Conservation (phyloP, 2,797 vertebrate species). For the Linurgus olivaceus region DNA sequence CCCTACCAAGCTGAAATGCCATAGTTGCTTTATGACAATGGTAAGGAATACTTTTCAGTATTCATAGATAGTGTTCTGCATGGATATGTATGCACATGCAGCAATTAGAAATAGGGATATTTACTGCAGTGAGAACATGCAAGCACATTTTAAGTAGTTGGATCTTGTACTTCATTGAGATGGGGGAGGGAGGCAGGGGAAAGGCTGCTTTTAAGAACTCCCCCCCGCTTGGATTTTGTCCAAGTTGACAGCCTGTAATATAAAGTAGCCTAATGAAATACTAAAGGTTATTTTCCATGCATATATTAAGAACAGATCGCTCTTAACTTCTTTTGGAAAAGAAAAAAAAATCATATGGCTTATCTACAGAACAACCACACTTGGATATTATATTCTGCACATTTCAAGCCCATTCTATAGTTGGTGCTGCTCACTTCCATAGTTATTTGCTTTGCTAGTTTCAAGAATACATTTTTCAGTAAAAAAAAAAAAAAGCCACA, state of each 20-base stretch:
- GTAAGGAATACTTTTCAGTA: background rate
- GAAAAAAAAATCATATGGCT: background rate
- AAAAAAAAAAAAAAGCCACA: background rate
- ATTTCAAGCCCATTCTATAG: background rate
- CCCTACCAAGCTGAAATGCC: background rate
- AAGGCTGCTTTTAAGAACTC: background rate
- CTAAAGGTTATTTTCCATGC: background rate
- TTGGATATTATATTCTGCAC: background rate
- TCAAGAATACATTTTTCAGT: background rate
- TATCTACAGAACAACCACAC: background rate
- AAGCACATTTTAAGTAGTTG: background rate
- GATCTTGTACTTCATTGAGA: background rate
- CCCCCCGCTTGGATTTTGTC: background rate
- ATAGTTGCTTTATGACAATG: background rate
- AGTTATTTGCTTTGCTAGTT: background rate
- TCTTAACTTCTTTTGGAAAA: background rate
- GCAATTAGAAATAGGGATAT: background rate
- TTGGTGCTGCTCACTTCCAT: background rate
- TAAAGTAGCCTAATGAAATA: background rate
- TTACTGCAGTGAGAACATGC: background rate
- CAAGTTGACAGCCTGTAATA: background rate
- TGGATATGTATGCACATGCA: background rate
- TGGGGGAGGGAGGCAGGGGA: background rate
- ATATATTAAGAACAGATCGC: background rate
- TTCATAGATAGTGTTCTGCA: background rate